Base-by-base conservation (phyloP, 2,797 vertebrate species). In the Etheostoma perlongum region DNA sequence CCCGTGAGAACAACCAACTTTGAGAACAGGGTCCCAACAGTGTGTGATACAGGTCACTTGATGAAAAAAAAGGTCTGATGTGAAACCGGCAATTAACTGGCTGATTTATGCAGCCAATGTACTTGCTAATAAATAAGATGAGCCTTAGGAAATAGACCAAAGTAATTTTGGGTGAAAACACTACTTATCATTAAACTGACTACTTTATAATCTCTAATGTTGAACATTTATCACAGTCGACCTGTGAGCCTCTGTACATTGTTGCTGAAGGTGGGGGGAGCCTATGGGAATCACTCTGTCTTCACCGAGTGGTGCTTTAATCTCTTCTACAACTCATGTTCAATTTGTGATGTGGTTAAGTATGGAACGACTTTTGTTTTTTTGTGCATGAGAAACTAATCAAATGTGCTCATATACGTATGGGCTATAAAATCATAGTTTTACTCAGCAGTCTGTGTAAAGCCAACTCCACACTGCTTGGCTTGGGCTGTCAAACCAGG, bases 201-300 rank as follows among this genome's bases (percentile, higher is more conserved):
- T 44, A 57, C 66, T 67, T 18, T 73, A 30, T 76, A 73, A 79
- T 85, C 47, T 72, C 72, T 70, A 60, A 63, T 73, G 61, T 40
- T 68, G 58, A 67, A 46, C 75, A 72, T 84, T 83, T 72, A 69
- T 89, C 81, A 78, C 46, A 55, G 66, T 25, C 21, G 46, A 86
- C 78, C 81, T 67, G 42, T 58, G 57, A 78, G 78, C 61, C 61
- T 49, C 33, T 47, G 33, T 44, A 67, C 51, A 65, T 16, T 8
- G 4, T 40, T 55, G 67, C 51, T 53, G 67, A 25, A 33, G 21
- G 5, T 1, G 10, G 9, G 4, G 16, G 47, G 40, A 47, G 30
- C 42, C 62, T n/a, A 30, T 46, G 52, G 67, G 70, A 76, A 69
- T 81, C 42, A 55, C 49, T 70, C 33, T 52, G 2, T 63, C 23